phyloP scores from a whole-genome alignment of 1,140 invertebrate species.

The Notospermus geniculatus region DNA sequence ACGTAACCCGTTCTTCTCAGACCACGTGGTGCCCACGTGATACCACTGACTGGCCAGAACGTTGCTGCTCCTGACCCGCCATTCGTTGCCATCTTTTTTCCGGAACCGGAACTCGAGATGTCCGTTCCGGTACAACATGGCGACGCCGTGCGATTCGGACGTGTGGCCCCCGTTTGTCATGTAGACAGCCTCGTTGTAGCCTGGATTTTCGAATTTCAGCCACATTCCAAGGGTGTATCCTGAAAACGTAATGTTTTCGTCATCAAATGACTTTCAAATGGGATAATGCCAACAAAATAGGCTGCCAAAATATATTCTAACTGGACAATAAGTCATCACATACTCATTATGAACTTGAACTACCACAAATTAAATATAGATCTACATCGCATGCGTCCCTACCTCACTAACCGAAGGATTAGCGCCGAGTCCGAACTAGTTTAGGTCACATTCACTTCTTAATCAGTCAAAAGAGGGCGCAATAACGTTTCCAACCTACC shows the following conservation, averaged over 20 bases:
- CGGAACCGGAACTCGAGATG: conserved; percentile 40
- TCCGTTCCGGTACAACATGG: conserved; percentile 45
- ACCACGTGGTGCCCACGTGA: conserved; percentile 48
- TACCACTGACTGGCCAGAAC: conserved; percentile 47
- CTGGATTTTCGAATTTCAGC: conserved; percentile 38
- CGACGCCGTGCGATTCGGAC: conserved; percentile 43
- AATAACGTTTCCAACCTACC: conserved; percentile 28
- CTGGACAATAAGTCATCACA: too few relatives aligned
- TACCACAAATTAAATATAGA: too few relatives aligned
- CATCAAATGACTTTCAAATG: too few relatives aligned
- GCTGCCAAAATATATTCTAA: too few relatives aligned
- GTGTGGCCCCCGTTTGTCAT: conserved; percentile 51
- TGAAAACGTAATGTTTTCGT: conserved; percentile 29
- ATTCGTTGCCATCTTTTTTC: conserved; percentile 33
- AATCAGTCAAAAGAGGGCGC: too few relatives aligned
- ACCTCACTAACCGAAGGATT: too few relatives aligned
- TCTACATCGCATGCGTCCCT: too few relatives aligned
- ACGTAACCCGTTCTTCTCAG: conserved; percentile 29
- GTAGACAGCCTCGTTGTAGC: conserved; percentile 37
- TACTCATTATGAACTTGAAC: too few relatives aligned
- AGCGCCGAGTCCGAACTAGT: too few relatives aligned
- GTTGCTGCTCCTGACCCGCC: conserved; percentile 34
- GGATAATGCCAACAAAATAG: too few relatives aligned
- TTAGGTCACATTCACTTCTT: too few relatives aligned
- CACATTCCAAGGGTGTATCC: conserved; percentile 52